Conservation (phyloP, 2,888 invertebrate species). For the Altica lythri region DNA sequence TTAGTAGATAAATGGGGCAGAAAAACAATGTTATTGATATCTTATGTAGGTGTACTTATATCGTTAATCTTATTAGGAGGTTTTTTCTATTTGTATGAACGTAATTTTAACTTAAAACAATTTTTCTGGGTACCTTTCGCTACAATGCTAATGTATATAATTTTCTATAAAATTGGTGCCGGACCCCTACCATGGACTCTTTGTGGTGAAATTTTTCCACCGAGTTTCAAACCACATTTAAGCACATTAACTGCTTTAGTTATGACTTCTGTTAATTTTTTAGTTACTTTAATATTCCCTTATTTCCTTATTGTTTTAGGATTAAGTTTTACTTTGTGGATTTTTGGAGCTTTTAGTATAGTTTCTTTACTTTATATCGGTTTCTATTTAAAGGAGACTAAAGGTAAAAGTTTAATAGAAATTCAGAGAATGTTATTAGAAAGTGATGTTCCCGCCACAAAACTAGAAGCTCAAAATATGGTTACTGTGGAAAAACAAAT, state of each 20-base stretch:
- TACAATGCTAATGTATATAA: conserved; percentile 71
- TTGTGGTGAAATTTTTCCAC: conserved; percentile 80
- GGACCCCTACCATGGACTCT: conserved; percentile 83
- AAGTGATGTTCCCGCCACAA: not conserved
- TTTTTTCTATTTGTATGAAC: conserved; percentile 37
- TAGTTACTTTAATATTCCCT: conserved; percentile 37
- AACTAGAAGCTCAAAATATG: too few species aligned
- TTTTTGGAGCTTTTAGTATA: conserved; percentile 33
- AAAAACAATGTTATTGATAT: conserved; percentile 70
- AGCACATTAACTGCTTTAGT: conserved; percentile 26
- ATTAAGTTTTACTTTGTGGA: conserved; percentile 36
- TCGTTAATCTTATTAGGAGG: conserved; percentile 53
- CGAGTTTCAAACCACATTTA: conserved; percentile 74
- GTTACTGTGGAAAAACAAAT: not conserved
- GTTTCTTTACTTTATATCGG: conserved; percentile 36
- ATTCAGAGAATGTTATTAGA: conserved; percentile 36
- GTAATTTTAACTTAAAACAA: conserved; percentile 24
- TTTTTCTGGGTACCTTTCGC: conserved; percentile 73
- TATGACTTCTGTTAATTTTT: conserved; percentile 28
- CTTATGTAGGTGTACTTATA: conserved; percentile 67
- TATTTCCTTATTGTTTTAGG: conserved; percentile 30
- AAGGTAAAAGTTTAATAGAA: conserved; percentile 38
- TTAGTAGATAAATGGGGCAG: conserved; percentile 79
- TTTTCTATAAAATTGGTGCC: conserved; percentile 70
- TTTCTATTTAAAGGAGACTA: conserved; percentile 39